These are phyloP conservation scores for Troides aeacus DNA, from an alignment of 2,888 invertebrate species.

Conservation along the genomic window DNA sequence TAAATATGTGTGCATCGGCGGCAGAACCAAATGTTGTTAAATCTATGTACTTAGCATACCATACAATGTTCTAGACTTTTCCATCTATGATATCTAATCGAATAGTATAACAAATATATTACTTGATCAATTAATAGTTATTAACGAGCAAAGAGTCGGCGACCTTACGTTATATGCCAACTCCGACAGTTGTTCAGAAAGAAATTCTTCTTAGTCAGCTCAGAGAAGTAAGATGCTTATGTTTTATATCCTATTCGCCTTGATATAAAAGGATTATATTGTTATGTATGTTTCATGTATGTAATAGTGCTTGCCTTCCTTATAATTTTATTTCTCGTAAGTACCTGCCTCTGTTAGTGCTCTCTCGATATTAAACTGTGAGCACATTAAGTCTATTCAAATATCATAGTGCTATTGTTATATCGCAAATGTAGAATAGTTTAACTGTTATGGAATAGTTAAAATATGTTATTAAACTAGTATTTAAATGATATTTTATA, in stretches of 20 bases:
- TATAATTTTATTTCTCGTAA: neutral
- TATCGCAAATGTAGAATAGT: neutral
- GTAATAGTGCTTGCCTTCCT: neutral
- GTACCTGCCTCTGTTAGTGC: neutral
- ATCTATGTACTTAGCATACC: neutral
- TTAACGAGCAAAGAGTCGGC: neutral
- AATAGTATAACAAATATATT: neutral
- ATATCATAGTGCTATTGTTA: neutral
- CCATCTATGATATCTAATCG: neutral
- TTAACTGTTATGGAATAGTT: neutral
- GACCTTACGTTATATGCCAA: neutral
- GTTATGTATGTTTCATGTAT: neutral
- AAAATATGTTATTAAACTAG: neutral
- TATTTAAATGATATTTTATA: slow-evolving; percentile 4
- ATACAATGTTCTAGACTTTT: neutral
- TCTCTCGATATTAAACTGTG: neutral
- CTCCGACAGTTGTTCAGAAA: neutral
- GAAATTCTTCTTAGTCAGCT: neutral
- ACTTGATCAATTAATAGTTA: neutral
- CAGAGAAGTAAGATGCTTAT: neutral
- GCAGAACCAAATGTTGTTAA: slow-evolving; percentile 14
- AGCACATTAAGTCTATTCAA: neutral
- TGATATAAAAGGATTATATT: neutral
- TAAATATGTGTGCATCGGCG: slow-evolving; percentile 24
- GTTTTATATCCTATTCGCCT: neutral